Base-by-base conservation (phyloP, 1,140 invertebrate species). In the Orius insidiosus region DNA sequence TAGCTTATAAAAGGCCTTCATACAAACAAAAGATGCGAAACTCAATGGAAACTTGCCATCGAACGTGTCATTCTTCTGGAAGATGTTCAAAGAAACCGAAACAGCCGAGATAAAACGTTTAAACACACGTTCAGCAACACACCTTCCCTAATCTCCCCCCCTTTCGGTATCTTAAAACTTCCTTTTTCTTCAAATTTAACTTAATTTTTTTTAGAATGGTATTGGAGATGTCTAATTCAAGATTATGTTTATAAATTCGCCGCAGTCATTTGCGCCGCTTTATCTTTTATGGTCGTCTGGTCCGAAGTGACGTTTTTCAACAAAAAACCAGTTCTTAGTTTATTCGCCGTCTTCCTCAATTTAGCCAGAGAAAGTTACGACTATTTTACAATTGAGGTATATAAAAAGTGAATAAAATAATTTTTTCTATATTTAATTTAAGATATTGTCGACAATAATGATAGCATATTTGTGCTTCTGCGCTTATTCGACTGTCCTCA, bases 241-340 rank as follows among this genome's bases (percentile, higher is more conserved):
- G 72, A 75, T 43, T 83, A 85, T 55, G 71, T 83, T 16, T 69
- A 84, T 49, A 80, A 83, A 57, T 56, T 71, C 0, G 56, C 82
- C 39, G 82, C 85, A 6, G 61, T 93, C 38, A 54, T 80, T 1
- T 75, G 86, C 4, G 77, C 75, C 2, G 65, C 80, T 19, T 69
- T 98, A 58, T 95, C 92, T 0, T 64, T 83, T 15, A 75, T 84
- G 58, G 88, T 98, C 35, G 84, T 99, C 9, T 98, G 95, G 94
- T 97, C 92, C 5, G 96, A 99, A 69, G 78, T 96, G 42, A 94
- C 94, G 1, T 98, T 99, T 63, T 98, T 98, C 65, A 85, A 83
- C 55, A 78, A 84, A 58, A 61, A 65, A 16, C 94, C 94, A 1
- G 84, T 92, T 13, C 66, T 99, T 4, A 97, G 93, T 1, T 69